These are phyloP conservation scores for Solea solea DNA, from an alignment of 2,113 vertebrate genomes.

Conservation along the genomic window DNA sequence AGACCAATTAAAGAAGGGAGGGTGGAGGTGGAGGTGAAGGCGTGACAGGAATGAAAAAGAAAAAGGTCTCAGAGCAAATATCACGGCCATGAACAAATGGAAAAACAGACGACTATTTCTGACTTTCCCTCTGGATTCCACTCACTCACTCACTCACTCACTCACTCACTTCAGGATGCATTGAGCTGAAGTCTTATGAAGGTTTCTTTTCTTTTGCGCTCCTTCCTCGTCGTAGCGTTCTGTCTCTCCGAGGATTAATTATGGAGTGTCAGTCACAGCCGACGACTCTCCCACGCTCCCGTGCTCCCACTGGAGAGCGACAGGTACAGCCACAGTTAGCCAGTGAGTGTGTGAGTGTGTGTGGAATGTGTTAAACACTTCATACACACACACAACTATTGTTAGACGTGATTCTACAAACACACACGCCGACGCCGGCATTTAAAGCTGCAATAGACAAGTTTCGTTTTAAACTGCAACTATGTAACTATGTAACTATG, in stretches of 20 bases:
- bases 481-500: no score
- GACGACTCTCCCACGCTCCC: slow-evolving; percentile 75
- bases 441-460: no score
- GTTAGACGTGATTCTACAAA: not conserved
- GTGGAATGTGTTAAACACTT: slow-evolving; percentile 40
- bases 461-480: no score
- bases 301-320: slow-evolving; percentile 60
- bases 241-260: slow-evolving; percentile 73
- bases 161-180: slow-evolving; percentile 29
- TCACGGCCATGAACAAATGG: slow-evolving; percentile 22
- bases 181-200: slow-evolving; percentile 35
- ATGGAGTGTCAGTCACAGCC: slow-evolving; percentile 75
- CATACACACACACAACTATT: slow-evolving; percentile 23
- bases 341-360: slow-evolving; percentile 24
- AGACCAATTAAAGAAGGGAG: slow-evolving; percentile 36
- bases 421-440: no score
- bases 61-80: slow-evolving; percentile 35
- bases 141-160: no score
- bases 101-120: slow-evolving; percentile 26
- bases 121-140: slow-evolving; percentile 27
- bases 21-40: slow-evolving; percentile 7
- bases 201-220: slow-evolving; percentile 26
- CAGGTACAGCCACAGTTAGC: slow-evolving; percentile 67
- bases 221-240: slow-evolving; percentile 23
- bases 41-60: slow-evolving; percentile 26